phyloP scores from a whole-genome alignment of 2,113 vertebrate genomes.

The Dipodomys ordii region DNA sequence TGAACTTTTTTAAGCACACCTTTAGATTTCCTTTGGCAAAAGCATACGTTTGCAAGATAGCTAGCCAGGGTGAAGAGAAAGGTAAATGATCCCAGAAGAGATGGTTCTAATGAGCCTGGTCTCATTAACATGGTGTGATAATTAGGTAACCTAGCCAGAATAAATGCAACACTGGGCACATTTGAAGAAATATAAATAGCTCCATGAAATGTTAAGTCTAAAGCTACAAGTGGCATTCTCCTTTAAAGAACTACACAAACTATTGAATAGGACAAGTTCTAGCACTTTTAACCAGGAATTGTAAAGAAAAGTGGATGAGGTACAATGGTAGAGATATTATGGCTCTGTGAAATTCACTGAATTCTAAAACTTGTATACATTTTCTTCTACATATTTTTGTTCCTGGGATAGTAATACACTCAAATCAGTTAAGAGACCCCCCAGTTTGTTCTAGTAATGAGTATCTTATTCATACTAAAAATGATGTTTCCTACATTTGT shows the following conservation, averaged over 20 bases:
- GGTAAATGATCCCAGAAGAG: not conserved
- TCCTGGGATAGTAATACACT: not conserved
- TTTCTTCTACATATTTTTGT: not conserved
- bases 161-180: not conserved
- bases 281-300: not conserved
- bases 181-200: constrained; percentile 41
- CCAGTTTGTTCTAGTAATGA: not conserved
- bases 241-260: not conserved
- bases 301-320: not conserved
- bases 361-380: not conserved
- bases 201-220: not conserved
- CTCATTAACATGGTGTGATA: constrained; percentile 48
- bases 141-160: constrained; percentile 34
- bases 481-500: no score
- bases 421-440: not conserved
- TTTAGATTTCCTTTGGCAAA: constrained; percentile 43
- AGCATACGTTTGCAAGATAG: not conserved
- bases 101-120: constrained; percentile 47
- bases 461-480: not conserved
- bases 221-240: not conserved
- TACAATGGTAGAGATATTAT: not conserved
- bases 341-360: not conserved
- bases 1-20: constrained; percentile 45
- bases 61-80: not conserved
- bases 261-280: not conserved